phyloP scores from a whole-genome alignment of 2,888 invertebrate species.

The Pristionchus japonicus region DNA sequence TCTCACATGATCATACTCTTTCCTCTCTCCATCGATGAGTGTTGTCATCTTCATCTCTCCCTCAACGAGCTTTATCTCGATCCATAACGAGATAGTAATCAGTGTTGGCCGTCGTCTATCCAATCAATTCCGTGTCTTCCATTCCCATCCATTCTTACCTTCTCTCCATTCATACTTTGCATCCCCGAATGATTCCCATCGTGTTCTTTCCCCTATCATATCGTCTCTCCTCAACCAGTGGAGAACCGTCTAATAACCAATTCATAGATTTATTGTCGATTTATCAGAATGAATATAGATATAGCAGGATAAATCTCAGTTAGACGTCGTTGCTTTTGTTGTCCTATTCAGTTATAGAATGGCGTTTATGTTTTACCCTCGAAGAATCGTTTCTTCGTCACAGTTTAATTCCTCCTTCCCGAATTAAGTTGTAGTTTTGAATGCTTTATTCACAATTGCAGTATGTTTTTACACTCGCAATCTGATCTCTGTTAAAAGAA shows the following conservation, averaged over 20 bases:
- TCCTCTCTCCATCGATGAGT: not conserved
- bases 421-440: conserved; percentile 20
- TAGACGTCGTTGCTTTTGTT: not conserved
- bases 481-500: conserved; percentile 32
- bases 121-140: not conserved
- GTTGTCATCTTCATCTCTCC: not conserved
- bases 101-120: not conserved
- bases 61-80: conserved; percentile 26
- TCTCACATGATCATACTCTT: conserved; percentile 24
- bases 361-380: not conserved
- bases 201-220: conserved; percentile 5
- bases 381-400: not conserved
- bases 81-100: not conserved
- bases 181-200: conserved; percentile 31
- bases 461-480: conserved; percentile 34
- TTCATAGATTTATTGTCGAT: not conserved
- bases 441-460: conserved; percentile 37
- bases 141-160: not conserved
- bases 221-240: not conserved
- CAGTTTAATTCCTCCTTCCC: not conserved
- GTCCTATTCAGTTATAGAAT: conserved; percentile 4
- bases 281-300: not conserved
- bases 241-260: not conserved
- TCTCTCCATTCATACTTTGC: not conserved
- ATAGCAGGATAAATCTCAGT: conserved; percentile 24